Evolutionary conservation across 2,888 invertebrate species (phyloP).

Genomic region (Anthophora plumipes): DNA sequence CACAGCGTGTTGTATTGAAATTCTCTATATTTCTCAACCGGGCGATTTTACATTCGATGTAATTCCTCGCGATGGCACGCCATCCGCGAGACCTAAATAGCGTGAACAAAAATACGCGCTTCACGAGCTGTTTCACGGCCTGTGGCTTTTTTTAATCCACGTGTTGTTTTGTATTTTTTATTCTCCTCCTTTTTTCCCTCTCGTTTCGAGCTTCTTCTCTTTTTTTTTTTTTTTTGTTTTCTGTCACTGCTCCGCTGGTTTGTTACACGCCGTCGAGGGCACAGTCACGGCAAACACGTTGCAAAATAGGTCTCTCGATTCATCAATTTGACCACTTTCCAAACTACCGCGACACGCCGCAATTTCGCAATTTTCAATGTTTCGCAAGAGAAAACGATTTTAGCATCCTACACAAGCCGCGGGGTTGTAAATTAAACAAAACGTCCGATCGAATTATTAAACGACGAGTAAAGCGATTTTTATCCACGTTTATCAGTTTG

Average conservation of each 20-base stretch:
- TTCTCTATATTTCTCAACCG: too few species aligned
- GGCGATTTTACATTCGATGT: conserved; percentile 43
- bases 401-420: too few species aligned
- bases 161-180: too few species aligned
- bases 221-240: neutral
- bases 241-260: conserved; percentile 24
- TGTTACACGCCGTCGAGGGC: conserved; percentile 19
- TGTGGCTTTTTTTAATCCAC: conserved; percentile 41
- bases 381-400: too few species aligned
- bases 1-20: neutral
- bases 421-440: neutral
- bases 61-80: conserved; percentile 28
- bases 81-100: conserved; percentile 40
- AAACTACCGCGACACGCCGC: neutral
- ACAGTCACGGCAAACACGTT: conserved; percentile 24
- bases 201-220: too few species aligned
- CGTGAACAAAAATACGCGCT: conserved; percentile 33
- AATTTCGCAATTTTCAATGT: too few species aligned
- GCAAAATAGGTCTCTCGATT: conserved; percentile 28
- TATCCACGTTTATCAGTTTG: conserved; percentile 14
- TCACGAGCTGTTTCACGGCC: conserved; percentile 13
- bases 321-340: neutral
- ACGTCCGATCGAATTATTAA: conserved; percentile 8
- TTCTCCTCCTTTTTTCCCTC: too few species aligned
- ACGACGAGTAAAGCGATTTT: conserved; percentile 18